Evolutionary conservation across 1,140 invertebrate genomes (phyloP).

Genomic region (Asbolus verrucosus): DNA sequence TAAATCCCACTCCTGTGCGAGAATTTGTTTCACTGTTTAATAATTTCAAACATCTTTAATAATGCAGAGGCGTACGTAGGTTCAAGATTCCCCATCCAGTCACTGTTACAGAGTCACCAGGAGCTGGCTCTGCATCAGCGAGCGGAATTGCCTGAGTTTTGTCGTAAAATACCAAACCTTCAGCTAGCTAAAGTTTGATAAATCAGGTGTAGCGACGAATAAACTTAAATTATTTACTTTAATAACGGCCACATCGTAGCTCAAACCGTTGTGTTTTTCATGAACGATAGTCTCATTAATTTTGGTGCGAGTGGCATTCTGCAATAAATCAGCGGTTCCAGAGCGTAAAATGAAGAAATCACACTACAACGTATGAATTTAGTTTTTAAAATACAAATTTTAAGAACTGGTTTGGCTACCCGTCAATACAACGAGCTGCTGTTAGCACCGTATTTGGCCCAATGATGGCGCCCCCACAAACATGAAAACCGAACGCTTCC

Average conservation of each 20-base stretch:
- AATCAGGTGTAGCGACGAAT: background rate
- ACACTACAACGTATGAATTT: background rate
- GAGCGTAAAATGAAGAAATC: slow-evolving; percentile 21
- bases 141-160: slow-evolving; percentile 38
- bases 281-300: background rate
- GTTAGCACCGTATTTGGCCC: slow-evolving; percentile 5
- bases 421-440: slow-evolving; percentile 25
- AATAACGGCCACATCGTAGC: slow-evolving; percentile 21
- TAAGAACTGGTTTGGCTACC: slow-evolving; percentile 1
- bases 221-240: slow-evolving; percentile 4
- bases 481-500: slow-evolving; percentile 30
- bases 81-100: slow-evolving; percentile 69
- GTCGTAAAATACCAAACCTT: slow-evolving; percentile 54
- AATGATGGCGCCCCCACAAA: slow-evolving; percentile 31
- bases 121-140: slow-evolving; percentile 45
- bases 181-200: slow-evolving; percentile 49
- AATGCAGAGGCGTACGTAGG: slow-evolving; percentile 45
- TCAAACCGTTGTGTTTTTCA: slow-evolving; percentile 11
- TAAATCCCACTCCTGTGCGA: too few species aligned
- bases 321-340: slow-evolving; percentile 21
- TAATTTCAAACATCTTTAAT: too few species aligned
- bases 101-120: slow-evolving; percentile 63
- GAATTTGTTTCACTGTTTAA: too few species aligned
- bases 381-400: background rate
- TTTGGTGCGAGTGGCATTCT: background rate